Percentiles rank a stretch among this genome's conserved stretches.
Evolutionary conservation across 2,113 vertebrate genomes (phyloP).

Genomic region (Petrocephalus microphthalmus): DNA sequence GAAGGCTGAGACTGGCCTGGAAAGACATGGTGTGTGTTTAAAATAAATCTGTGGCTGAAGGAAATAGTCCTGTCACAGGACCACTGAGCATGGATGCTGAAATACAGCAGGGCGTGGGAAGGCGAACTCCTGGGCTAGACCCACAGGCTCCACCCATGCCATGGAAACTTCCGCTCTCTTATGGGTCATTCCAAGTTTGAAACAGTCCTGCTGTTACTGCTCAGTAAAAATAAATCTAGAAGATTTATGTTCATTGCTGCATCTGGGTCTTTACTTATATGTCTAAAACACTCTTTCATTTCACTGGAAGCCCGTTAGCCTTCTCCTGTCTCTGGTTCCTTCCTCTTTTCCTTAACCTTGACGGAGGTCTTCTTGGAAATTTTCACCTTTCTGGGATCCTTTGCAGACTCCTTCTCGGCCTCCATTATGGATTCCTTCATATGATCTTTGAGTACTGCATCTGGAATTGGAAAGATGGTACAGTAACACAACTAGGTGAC

Average conservation of each 20-base stretch:
- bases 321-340: slow-evolving; percentile 49
- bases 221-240: slow-evolving; percentile 13
- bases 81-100: background rate
- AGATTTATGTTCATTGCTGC: background rate
- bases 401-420: slow-evolving; percentile 37
- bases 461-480: background rate
- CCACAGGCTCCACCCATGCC: background rate
- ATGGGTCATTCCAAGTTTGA: background rate
- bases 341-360: slow-evolving; percentile 62
- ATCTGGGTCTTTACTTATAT: background rate
- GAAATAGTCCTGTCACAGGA: background rate
- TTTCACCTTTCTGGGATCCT: slow-evolving; percentile 46
- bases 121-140: background rate
- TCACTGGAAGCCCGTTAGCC: slow-evolving; percentile 33
- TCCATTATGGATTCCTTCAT: slow-evolving; percentile 48
- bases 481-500: background rate
- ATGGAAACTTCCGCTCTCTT: background rate
- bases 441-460: background rate
- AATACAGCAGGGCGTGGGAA: background rate
- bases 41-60: slow-evolving; percentile 13
- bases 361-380: slow-evolving; percentile 51
- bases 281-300: background rate
- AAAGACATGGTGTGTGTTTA: slow-evolving; percentile 20
- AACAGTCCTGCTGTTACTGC: background rate
- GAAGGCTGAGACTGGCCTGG: background rate